Evolutionary conservation across 1,140 invertebrate genomes (phyloP), one percentile per base, ranked within the genome.

Genomic region (Bombus difficillimus): DNA sequence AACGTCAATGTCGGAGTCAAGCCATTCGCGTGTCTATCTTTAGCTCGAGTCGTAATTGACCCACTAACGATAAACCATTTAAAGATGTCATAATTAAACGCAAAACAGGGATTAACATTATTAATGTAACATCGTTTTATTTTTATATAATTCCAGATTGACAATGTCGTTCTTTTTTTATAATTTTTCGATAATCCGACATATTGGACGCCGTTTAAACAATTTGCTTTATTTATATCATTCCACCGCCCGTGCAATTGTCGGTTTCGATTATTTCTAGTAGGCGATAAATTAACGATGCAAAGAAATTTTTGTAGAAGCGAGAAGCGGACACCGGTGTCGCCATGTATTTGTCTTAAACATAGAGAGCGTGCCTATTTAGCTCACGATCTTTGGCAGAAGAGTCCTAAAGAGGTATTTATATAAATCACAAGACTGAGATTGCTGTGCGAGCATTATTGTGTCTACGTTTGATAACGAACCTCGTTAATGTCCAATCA

Each of bases 401-500:
- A 53, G 47, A 22, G 5, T 53, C 5, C 18, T 22, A 22, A 53
- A 18, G 47, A 53, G 5, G 47, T 53, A 53, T 53, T 53, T 53
- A 53, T 22, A 83, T 83, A 83, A 68, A 41, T 6, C 13, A 18
- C 59, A n/a, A 62, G 28, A 62, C 41, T 2, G 59, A 43, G 25
- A 8, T n/a, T 43, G 22, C 39, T 39, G 3, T 43, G 39, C 25
- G 12, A 72, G 32, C 8, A 9, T 9, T 53, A 53, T 81, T 84
- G 39, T 62, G 83, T 85, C 83, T 85, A 57, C 13, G n/a, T 47
- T 32, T 25, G 83, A 85, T 85, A 80, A 73, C 25, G 10, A 6
- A 32, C 5, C 6, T 37, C 57, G 25, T 78, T 84, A 37, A 47
- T 37, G 47, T 47, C 34, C 53, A 34, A 5, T 74, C 28, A 73